A percentile compares a stretch with the other conserved stretches of the same genome.
Conservation (phyloP, 2,888 invertebrate species). For the Synergus umbraculus region DNA sequence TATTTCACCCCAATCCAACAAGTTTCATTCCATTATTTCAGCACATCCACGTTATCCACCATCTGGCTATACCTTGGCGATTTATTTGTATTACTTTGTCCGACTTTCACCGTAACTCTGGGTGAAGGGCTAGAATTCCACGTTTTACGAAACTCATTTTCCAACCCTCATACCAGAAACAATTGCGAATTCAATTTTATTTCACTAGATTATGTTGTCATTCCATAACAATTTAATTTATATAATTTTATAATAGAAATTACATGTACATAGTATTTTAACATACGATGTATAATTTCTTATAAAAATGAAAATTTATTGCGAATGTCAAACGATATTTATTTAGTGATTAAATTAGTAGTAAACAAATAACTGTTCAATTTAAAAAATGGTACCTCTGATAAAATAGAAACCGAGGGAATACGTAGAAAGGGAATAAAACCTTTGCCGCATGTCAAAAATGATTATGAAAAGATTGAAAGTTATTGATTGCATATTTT, state of each 20-base stretch:
- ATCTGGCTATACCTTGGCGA: slow-evolving; percentile 69
- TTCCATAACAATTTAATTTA: too few species aligned
- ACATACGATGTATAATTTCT: too few species aligned
- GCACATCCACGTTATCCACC: slow-evolving; percentile 65
- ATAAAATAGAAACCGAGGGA: neutral
- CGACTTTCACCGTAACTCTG: slow-evolving; percentile 57
- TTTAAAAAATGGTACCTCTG: neutral
- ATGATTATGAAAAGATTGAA: slow-evolving; percentile 13
- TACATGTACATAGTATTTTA: too few species aligned
- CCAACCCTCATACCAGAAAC: neutral
- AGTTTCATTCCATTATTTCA: slow-evolving; percentile 60
- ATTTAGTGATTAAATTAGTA: too few species aligned
- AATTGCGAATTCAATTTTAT: neutral
- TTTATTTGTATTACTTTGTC: slow-evolving; percentile 69
- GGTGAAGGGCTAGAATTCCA: neutral
- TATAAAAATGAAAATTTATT: too few species aligned
- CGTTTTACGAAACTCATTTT: neutral
- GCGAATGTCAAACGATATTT: too few species aligned
- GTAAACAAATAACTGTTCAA: too few species aligned
- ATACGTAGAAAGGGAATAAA: neutral
- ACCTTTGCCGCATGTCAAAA: neutral
- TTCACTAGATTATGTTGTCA: neutral
- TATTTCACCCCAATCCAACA: slow-evolving; percentile 64
- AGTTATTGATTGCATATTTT: slow-evolving; percentile 32
- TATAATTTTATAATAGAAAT: too few species aligned